phyloP scores from a whole-genome alignment of 2,797 vertebrate species.

The Hydrolagus colliei region DNA sequence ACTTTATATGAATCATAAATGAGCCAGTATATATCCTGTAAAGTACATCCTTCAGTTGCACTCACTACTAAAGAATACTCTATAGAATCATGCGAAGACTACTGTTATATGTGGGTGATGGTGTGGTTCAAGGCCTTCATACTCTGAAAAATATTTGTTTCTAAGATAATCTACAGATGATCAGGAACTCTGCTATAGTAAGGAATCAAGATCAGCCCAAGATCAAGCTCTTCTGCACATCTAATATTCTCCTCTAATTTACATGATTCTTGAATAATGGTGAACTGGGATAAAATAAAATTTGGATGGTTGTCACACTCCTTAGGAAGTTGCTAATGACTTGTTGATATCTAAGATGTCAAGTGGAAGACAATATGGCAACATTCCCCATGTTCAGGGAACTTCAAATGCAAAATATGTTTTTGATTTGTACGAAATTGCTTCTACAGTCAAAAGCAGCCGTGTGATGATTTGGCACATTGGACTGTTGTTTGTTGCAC shows the following conservation, averaged over 20 bases:
- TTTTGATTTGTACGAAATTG: background rate
- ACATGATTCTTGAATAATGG: background rate
- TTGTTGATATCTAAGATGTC: background rate
- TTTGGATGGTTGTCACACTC: background rate
- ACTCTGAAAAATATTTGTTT: conserved; percentile 7
- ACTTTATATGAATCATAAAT: background rate
- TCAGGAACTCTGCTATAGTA: background rate
- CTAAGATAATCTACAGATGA: background rate
- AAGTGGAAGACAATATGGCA: conserved; percentile 5
- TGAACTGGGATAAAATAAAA: background rate
- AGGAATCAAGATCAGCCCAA: too few species aligned
- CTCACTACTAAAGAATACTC: background rate
- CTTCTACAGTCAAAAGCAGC: background rate
- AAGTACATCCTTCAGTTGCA: background rate
- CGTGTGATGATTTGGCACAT: background rate
- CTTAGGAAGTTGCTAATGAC: background rate
- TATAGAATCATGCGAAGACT: background rate
- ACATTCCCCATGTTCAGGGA: background rate
- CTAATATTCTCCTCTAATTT: background rate
- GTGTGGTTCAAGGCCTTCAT: background rate
- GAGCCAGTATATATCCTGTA: background rate
- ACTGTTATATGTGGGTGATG: background rate
- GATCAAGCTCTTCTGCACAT: background rate
- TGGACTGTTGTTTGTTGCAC: background rate
- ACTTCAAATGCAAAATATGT: background rate